phyloP scores from a whole-genome alignment of 2,113 vertebrate species.

The Plecturocebus donacophilus region DNA sequence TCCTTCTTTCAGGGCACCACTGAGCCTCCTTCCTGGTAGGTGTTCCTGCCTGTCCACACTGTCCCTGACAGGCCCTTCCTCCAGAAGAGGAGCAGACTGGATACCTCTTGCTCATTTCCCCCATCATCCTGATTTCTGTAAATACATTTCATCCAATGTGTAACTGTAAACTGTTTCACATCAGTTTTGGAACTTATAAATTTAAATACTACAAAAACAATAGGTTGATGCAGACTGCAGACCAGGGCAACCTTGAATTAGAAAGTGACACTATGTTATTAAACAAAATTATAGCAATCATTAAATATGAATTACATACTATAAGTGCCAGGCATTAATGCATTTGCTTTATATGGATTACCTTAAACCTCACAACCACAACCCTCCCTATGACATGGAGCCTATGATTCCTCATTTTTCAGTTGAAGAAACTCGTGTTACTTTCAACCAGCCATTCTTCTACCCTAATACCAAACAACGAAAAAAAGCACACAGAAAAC shows the following conservation, averaged over 20 bases:
- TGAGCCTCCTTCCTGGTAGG: accelerated
- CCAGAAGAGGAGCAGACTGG: neutral
- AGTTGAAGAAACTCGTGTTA: neutral
- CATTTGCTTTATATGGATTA: neutral
- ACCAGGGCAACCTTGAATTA: neutral
- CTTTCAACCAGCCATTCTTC: neutral
- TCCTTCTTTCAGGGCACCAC: neutral
- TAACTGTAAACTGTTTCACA: neutral
- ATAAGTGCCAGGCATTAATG: neutral
- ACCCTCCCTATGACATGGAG: neutral
- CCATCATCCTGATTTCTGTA: neutral
- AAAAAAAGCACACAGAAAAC: neutral
- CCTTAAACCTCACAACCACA: neutral
- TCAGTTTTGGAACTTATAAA: neutral
- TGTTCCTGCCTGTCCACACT: neutral
- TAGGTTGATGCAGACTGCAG: neutral
- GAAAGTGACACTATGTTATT: neutral
- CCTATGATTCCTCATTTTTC: neutral
- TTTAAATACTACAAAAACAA: neutral
- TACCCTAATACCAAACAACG: neutral
- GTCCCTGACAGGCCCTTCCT: neutral
- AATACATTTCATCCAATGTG: neutral
- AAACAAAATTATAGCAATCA: neutral
- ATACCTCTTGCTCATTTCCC: neutral
- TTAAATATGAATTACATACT: neutral